A percentile compares a stretch with the other conserved stretches of the same genome.
These are phyloP conservation scores for Drosophila paracracens DNA, from an alignment of 2,888 invertebrate genomes.

Conservation along the genomic window DNA sequence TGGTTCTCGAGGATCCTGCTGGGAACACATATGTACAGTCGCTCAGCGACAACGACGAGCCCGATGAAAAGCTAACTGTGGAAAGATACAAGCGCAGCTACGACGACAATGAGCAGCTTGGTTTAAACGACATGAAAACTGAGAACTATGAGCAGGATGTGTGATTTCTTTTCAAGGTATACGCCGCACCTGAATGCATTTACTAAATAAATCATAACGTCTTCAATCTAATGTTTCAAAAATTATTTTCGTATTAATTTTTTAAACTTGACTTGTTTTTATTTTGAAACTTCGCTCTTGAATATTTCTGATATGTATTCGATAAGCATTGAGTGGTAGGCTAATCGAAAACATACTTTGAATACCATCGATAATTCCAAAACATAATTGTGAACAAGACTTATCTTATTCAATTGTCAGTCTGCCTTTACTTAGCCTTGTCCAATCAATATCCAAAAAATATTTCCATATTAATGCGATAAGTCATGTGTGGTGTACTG, in stretches of 20 bases:
- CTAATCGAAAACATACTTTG: not conserved
- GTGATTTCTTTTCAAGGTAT: conserved; percentile 42
- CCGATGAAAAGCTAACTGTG: conserved; percentile 91
- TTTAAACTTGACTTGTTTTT: not conserved
- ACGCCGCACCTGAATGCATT: conserved; percentile 43
- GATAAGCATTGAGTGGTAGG: not conserved
- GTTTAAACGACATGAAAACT: conserved; percentile 97
- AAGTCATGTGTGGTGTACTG: not conserved
- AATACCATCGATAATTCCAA: not conserved
- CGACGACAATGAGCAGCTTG: conserved; percentile 98
- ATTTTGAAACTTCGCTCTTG: not conserved
- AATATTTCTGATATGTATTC: not conserved
- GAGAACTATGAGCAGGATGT: conserved; percentile 88
- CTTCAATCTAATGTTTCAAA: not conserved
- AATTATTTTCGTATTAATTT: not conserved
- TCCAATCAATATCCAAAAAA: not conserved
- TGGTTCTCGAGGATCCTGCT: conserved; percentile 97
- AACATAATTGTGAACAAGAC: not conserved
- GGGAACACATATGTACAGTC: conserved; percentile 99
- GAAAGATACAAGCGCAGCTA: conserved; percentile 92
- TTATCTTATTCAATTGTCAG: not conserved
- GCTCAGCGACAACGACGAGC: conserved; percentile 87
- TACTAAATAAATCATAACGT: conserved; percentile 27
- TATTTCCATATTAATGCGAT: not conserved
- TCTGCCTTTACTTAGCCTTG: not conserved